A percentile compares a stretch with the other conserved stretches of the same genome.
Conservation (phyloP, 2,113 vertebrate genomes). For the Felis catus region DNA sequence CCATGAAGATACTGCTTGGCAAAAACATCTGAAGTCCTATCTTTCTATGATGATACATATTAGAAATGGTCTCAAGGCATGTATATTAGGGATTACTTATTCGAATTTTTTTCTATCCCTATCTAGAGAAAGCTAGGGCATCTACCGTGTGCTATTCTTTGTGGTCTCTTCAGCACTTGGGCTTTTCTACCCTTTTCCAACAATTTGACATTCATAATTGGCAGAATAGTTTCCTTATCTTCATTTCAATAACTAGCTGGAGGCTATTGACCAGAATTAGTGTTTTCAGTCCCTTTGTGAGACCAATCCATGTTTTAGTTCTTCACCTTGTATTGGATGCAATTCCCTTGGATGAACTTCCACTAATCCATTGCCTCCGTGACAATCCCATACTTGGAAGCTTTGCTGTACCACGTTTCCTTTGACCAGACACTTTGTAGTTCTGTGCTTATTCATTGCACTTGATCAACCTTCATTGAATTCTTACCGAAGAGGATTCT, state of each 20-base stretch:
- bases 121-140: neutral
- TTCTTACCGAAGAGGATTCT: neutral
- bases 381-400: neutral
- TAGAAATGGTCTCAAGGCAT: neutral
- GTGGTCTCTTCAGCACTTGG: neutral
- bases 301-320: neutral
- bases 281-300: neutral
- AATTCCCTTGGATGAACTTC: neutral
- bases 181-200: neutral
- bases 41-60: neutral
- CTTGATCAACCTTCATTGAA: neutral
- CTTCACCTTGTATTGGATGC: neutral
- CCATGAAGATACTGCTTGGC: neutral
- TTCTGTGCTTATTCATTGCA: neutral
- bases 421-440: neutral
- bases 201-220: neutral
- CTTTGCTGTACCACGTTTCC: neutral
- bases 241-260: neutral
- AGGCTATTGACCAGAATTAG: neutral
- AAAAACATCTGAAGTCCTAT: neutral
- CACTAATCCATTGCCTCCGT: neutral
- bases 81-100: neutral
- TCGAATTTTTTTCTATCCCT: neutral
- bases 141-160: neutral
- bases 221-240: neutral